Conservation (phyloP, 2,888 invertebrate species). For the Apamea crenata region DNA sequence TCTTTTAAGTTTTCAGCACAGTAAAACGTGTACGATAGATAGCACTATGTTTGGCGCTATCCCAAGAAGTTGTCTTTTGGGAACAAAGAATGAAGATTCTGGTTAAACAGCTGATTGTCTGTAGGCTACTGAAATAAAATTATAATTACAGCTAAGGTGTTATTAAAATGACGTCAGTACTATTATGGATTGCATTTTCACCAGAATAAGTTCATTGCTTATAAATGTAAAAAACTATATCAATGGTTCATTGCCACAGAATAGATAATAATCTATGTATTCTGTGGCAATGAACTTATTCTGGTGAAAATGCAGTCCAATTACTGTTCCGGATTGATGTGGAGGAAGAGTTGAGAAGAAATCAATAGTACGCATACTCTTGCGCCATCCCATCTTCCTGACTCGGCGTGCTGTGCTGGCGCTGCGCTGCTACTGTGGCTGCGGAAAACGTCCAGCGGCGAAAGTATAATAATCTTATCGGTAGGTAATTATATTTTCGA, state of each 20-base stretch:
- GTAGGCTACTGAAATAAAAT: no score
- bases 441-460: neutral
- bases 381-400: neutral
- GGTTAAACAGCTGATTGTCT: neutral
- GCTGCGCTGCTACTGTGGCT: neutral
- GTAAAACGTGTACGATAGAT: neutral
- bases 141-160: neutral
- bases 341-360: neutral
- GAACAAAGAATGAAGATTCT: neutral
- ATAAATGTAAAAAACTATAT: no score
- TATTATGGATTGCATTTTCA: no score
- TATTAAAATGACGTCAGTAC: neutral
- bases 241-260: no score
- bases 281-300: neutral
- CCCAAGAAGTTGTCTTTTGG: neutral
- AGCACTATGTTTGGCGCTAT: neutral
- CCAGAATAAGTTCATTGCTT: no score
- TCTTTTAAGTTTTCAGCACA: neutral
- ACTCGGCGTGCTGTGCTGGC: neutral
- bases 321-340: neutral
- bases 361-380: neutral
- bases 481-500: neutral
- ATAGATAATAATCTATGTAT: no score
- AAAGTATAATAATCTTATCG: neutral
- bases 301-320: neutral